A percentile compares a stretch with the other conserved stretches of the same genome.
Evolutionary conservation across 1,140 invertebrate genomes (phyloP).

Genomic region (Maniola jurtina): DNA sequence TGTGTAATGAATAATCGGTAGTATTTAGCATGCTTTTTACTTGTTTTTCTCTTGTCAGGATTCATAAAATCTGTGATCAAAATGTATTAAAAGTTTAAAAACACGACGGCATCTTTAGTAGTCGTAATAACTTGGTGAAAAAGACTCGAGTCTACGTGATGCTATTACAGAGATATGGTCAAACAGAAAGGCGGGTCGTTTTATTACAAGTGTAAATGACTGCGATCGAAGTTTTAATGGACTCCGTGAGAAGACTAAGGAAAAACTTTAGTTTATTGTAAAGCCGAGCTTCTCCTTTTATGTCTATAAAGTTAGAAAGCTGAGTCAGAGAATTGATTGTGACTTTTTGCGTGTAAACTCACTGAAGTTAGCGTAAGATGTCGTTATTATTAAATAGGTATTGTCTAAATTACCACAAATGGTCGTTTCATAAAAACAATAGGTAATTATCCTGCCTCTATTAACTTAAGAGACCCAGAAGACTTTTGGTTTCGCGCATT

Average conservation of each 20-base stretch:
- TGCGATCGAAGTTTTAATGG: constrained; percentile 16
- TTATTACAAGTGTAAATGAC: constrained; percentile 12
- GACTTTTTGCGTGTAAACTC: not conserved
- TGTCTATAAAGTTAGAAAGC: not conserved
- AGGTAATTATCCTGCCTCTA: no score
- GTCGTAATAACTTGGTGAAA: not conserved
- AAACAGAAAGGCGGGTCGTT: constrained; percentile 10
- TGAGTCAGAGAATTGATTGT: not conserved
- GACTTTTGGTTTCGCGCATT: no score
- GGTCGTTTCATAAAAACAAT: no score
- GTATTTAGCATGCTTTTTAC: no score
- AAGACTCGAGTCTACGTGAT: not conserved
- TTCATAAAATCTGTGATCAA: not conserved
- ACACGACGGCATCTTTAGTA: not conserved
- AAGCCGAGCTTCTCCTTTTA: constrained; percentile 1
- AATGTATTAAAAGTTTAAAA: not conserved
- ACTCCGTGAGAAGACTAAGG: constrained; percentile 4
- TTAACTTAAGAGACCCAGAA: no score
- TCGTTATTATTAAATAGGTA: no score
- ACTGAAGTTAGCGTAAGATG: not conserved
- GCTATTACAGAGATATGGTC: constrained; percentile 5
- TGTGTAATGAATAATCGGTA: no score
- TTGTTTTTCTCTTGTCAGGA: no score
- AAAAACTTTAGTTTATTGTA: not conserved
- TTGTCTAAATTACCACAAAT: no score